phyloP scores from a whole-genome alignment of 2,113 vertebrate genomes.

The Aix galericulata region DNA sequence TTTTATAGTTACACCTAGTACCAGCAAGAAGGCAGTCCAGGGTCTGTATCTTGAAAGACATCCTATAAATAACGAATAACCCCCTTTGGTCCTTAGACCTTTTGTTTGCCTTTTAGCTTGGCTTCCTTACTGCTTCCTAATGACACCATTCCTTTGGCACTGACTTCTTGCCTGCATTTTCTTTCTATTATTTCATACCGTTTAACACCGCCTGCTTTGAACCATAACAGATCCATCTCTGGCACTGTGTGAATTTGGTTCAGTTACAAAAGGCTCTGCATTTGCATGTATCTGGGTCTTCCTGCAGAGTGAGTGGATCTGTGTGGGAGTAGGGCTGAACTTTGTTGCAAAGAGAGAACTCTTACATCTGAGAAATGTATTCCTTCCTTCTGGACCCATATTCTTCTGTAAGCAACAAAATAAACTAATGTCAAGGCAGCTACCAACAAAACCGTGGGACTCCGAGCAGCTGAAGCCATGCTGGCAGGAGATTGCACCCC shows the following conservation, averaged over 20 bases:
- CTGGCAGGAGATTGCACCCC: not conserved
- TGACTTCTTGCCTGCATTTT: not conserved
- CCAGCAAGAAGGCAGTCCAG: not conserved
- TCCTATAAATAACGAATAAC: slow-evolving; percentile 23
- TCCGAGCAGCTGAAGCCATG: not conserved
- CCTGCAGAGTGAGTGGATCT: not conserved
- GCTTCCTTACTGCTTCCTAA: not conserved
- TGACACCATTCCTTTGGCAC: not conserved
- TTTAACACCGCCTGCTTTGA: slow-evolving; percentile 39
- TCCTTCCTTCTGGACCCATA: slow-evolving; percentile 6
- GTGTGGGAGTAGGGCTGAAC: slow-evolving; percentile 45
- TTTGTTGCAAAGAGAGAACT: not conserved
- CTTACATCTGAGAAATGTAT: not conserved
- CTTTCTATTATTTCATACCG: slow-evolving; percentile 12
- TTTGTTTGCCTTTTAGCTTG: slow-evolving; percentile 13
- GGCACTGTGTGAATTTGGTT: not conserved
- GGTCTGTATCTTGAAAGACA: slow-evolving; percentile 17
- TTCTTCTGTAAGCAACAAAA: not conserved
- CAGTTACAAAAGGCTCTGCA: slow-evolving; percentile 33
- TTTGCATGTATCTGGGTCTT: slow-evolving; percentile 58
- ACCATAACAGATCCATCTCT: slow-evolving; percentile 6
- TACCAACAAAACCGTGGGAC: not conserved
- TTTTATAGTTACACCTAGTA: not conserved
- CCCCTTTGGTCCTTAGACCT: not conserved
- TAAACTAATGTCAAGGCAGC: not conserved